These are phyloP conservation scores for Halcyon smyrnensis DNA, from an alignment of 2,797 vertebrate species.

Conservation along the genomic window DNA sequence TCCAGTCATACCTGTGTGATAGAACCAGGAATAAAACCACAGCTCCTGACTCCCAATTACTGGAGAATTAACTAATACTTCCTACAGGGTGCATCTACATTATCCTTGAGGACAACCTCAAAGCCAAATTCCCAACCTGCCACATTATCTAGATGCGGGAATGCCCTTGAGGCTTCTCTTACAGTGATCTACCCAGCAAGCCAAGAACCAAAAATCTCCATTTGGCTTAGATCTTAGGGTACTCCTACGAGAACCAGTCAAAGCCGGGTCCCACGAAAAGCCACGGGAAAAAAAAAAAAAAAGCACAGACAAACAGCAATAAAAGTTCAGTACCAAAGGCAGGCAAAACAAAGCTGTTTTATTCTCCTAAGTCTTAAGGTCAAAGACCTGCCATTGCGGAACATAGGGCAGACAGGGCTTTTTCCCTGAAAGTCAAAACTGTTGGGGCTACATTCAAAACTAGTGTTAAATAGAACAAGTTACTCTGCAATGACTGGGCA, in stretches of 20 bases:
- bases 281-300: accelerated
- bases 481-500: not conserved
- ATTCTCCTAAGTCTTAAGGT: not conserved
- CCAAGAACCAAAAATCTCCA: not conserved
- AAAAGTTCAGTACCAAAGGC: not conserved
- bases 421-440: not conserved
- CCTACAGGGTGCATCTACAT: conserved; percentile 19
- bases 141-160: not conserved
- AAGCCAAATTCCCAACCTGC: conserved; percentile 33
- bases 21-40: conserved; percentile 25
- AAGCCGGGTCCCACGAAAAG: not conserved
- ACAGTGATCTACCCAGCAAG: not conserved
- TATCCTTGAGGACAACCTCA: conserved; percentile 35
- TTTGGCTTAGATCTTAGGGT: conserved; percentile 14
- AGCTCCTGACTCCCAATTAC: not conserved
- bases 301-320: not conserved
- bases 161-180: not conserved
- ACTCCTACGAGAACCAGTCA: not conserved
- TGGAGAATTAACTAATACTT: conserved; percentile 19
- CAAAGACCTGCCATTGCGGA: not conserved
- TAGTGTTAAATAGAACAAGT: not conserved
- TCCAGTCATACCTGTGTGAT: not conserved
- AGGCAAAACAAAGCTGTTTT: not conserved
- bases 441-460: not conserved
- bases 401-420: not conserved